A percentile compares a stretch with the other conserved stretches of the same genome.
Conservation (phyloP, 53 echinoderm and acorn worm genomes). For the Zoroaster sp. region DNA sequence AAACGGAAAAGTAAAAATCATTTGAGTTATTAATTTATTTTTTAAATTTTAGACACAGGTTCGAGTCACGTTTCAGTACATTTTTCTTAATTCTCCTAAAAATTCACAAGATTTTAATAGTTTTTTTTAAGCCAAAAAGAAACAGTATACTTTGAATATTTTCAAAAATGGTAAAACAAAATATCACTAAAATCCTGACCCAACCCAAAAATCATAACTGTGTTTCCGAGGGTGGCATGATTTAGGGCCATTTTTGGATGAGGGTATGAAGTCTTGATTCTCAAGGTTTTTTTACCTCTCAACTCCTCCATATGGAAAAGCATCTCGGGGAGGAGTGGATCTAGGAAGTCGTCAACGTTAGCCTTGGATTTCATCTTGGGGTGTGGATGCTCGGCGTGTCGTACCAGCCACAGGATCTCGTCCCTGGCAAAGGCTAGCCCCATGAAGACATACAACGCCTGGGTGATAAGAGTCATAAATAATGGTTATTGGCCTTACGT, state of each 20-base stretch:
- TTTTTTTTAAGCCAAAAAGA: too few relatives aligned
- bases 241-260: too few relatives aligned
- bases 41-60: too few relatives aligned
- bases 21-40: too few relatives aligned
- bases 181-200: too few relatives aligned
- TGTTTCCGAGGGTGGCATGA: too few relatives aligned
- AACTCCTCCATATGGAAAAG: slow-evolving; percentile 94
- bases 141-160: too few relatives aligned
- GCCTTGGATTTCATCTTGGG: slow-evolving; percentile 84
- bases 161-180: too few relatives aligned
- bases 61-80: not conserved
- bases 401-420: slow-evolving; percentile 95
- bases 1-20: too few relatives aligned
- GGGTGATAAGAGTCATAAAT: not conserved
- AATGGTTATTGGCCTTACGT: too few relatives aligned
- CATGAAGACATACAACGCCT: slow-evolving; percentile 99
- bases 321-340: slow-evolving; percentile 84
- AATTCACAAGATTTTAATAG: not conserved
- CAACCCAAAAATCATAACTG: too few relatives aligned
- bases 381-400: slow-evolving; percentile 93
- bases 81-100: not conserved
- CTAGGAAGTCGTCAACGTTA: slow-evolving; percentile 70
- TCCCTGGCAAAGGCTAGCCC: slow-evolving; percentile 90
- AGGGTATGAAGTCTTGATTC: too few relatives aligned
- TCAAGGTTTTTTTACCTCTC: slow-evolving; percentile 59